Evolutionary conservation across 2,113 vertebrate genomes (phyloP).

Genomic region (Marcusenius ussheri): DNA sequence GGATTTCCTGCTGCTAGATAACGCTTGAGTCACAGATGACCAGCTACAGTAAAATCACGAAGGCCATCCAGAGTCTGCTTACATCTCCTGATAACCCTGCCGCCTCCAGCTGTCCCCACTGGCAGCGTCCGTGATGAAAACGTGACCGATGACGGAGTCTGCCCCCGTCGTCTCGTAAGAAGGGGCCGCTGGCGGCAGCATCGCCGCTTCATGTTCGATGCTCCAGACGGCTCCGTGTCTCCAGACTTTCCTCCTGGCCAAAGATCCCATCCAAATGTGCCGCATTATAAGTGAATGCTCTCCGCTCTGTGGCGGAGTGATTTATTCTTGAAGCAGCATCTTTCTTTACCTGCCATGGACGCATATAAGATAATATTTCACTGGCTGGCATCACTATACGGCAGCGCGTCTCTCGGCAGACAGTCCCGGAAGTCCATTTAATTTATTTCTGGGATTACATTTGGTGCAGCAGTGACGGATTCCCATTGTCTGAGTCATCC

Average conservation of each 20-base stretch:
- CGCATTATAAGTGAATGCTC: background rate
- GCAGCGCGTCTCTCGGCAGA: conserved; percentile 37
- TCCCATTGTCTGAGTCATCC: conserved; percentile 40
- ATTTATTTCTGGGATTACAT: conserved; percentile 50
- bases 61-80: background rate
- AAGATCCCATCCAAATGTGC: background rate
- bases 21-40: background rate
- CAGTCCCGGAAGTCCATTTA: conserved; percentile 34
- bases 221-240: background rate
- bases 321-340: conserved; percentile 9
- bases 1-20: background rate
- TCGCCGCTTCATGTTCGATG: background rate
- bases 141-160: background rate
- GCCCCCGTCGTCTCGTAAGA: background rate
- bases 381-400: conserved; percentile 3
- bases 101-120: background rate
- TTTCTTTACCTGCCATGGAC: background rate
- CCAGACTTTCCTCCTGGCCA: background rate
- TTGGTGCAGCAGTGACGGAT: conserved; percentile 46
- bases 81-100: background rate
- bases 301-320: background rate
- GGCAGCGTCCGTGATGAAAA: background rate
- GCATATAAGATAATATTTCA: conserved; percentile 10
- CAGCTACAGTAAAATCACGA: background rate
- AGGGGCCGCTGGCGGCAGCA: background rate